Percentiles rank a stretch among this genome's conserved stretches.
Conservation (phyloP, 2,113 vertebrate species). For the Corythornis madagascariensis region DNA sequence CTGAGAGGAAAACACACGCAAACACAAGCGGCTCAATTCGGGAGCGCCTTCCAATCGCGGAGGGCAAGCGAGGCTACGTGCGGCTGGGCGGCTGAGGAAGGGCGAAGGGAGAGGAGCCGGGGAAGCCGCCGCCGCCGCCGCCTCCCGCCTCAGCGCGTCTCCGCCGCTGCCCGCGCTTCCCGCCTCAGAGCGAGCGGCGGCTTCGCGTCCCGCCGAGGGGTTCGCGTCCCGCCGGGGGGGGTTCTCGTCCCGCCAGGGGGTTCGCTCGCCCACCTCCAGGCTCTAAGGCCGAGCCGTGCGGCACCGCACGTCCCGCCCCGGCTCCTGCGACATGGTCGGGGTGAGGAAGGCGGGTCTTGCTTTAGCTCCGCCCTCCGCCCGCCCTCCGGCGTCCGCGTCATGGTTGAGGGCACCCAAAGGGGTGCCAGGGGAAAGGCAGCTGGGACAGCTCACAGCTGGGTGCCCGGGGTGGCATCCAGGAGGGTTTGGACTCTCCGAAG, state of each 20-base stretch:
- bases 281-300: not conserved
- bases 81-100: not conserved
- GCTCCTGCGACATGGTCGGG: not conserved
- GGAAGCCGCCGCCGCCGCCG: not conserved
- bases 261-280: not conserved
- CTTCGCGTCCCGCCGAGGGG: too few relatives aligned
- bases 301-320: constrained; percentile 13
- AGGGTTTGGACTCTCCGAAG: too few relatives aligned
- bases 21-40: not conserved
- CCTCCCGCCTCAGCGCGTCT: not conserved
- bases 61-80: not conserved
- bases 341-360: not conserved
- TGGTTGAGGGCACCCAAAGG: not conserved
- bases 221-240: too few relatives aligned
- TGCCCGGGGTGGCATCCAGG: not conserved
- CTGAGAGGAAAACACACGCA: not conserved
- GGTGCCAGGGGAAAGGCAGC: too few relatives aligned
- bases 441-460: not conserved
- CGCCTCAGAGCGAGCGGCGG: too few relatives aligned
- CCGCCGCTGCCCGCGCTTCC: not conserved
- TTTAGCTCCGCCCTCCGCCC: not conserved
- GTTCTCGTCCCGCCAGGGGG: too few relatives aligned
- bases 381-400: not conserved
- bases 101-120: not conserved
- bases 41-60: not conserved